Evolutionary conservation across 2,888 invertebrate species (phyloP).

Genomic region (Eulithis prunata): DNA sequence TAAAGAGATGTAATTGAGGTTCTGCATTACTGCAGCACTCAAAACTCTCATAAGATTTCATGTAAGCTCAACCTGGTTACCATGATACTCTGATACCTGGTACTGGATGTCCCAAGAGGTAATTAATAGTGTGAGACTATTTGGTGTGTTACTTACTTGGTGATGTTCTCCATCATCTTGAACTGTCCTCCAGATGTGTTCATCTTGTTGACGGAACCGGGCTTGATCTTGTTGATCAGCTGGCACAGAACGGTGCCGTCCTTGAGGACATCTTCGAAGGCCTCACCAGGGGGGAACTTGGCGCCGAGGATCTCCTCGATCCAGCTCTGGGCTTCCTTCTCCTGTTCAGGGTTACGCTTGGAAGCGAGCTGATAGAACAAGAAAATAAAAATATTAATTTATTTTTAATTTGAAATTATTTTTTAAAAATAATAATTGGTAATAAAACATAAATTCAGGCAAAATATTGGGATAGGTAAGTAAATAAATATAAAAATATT

Average conservation of each 20-base stretch:
- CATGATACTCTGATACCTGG: too few relatives aligned
- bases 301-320: conserved; percentile 94
- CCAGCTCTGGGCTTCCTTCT: conserved; percentile 96
- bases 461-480: background rate
- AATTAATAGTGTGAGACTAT: too few relatives aligned
- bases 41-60: too few relatives aligned
- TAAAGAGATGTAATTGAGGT: too few relatives aligned
- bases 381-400: background rate
- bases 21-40: too few relatives aligned
- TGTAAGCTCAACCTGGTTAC: too few relatives aligned
- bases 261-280: conserved; percentile 94
- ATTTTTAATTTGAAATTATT: background rate
- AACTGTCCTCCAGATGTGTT: conserved; percentile 98
- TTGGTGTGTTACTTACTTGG: conserved; percentile 86
- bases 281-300: conserved; percentile 92
- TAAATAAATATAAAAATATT: background rate
- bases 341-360: conserved; percentile 92
- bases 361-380: conserved; percentile 87
- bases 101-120: too few relatives aligned
- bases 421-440: background rate
- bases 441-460: background rate
- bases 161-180: conserved; percentile 99
- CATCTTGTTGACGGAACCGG: conserved; percentile 95
- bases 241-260: conserved; percentile 97
- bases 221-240: conserved; percentile 96